Evolutionary conservation across 2,888 invertebrate genomes (phyloP), one percentile per base, ranked within the genome.

Genomic region (Zaprionus lineosus): DNA sequence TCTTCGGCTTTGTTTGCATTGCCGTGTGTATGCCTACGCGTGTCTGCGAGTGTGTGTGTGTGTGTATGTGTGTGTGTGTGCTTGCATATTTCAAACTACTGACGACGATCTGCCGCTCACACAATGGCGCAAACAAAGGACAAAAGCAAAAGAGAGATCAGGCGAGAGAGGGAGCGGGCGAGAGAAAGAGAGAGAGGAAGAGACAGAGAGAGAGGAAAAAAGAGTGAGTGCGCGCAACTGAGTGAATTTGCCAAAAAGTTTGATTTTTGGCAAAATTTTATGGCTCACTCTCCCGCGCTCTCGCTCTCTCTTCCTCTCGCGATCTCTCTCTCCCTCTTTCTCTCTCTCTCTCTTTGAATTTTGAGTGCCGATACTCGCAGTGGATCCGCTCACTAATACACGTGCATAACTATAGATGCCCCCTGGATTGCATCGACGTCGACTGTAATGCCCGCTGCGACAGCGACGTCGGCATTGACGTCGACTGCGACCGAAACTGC

Each of bases 191-290:
- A 24, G 12, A 4, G 3, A 11, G 7, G 5, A 2, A 24, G 16
- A 24, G 26, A 18, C 26, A 2, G 53, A 33, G 31, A n/a, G 50
- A 11, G 24, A n/a, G 34, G 18, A 7, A 9, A 14, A 29, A 28
- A 28, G 34, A 12, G 28, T n/a, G n/a, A n/a, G n/a, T n/a, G 11
- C 15, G 31, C 9, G 14, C 24, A 34, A 24, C 11, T 53, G 64
- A 64, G 67, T 67, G 48, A 58, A 39, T 59, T 76, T 69, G 74
- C 58, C 77, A 57, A 73, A 72, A 53, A 60, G 16, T n/a, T 41
- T 51, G 36, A 34, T 59, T 63, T 56, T 56, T 31, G 40, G 26
- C 44, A 36, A 63, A 56, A 57, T 39, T 19, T 41, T 19, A 46
- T 15, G 14, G n/a, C 14, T 29, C 12, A 12, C 19, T 16, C 12